Evolutionary conservation across 2,797 vertebrate genomes (phyloP), one percentile per base, ranked within the genome.

Genomic region (Pempheris klunzingeri): DNA sequence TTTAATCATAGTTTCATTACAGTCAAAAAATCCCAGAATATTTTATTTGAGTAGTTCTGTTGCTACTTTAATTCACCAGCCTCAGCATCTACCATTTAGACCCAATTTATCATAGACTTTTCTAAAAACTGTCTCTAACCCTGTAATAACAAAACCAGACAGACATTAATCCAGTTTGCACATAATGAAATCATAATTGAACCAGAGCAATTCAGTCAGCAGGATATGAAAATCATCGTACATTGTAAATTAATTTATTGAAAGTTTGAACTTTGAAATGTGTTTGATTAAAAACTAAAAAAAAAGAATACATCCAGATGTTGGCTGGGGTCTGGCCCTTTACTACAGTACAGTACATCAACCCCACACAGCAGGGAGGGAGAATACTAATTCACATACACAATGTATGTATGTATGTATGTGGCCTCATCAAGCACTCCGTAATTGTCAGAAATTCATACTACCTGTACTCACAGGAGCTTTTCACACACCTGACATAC

Each of bases 351-450:
- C 61, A 39, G 64, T 41, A 73, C n/a, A 64, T 81, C 20, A 60
- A 71, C 80, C 83, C 74, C 78, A 82, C 75, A 82, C 60, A 69
- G 75, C 57, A 85, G 82, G 71, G 71, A 84, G 64, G 69, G 53
- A 61, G 47, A 64, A 64, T 34, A 47, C 13, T 61, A 28, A 53
- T 22, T 47, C 24, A 68, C 69, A 63, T 36, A 67, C 18, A 30
- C 26, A 55, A 55, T 46, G 39, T 47, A 75, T n/a, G n/a, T n/a
- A n/a, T n/a, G n/a, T n/a, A n/a, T n/a, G n/a, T 67, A 30, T 38
- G 43, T 59, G 55, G 63, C 22, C 49, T 71, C 46, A 52, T 46
- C 15, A 36, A 61, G 49, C 50, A 46, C 54, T 61, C 12, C 44
- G 20, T 39, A 49, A 32, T 2, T 20, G 15, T 39, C 58, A 70